Conservation (phyloP, 2,888 invertebrate species). For the Ichneumoninae sp. region DNA sequence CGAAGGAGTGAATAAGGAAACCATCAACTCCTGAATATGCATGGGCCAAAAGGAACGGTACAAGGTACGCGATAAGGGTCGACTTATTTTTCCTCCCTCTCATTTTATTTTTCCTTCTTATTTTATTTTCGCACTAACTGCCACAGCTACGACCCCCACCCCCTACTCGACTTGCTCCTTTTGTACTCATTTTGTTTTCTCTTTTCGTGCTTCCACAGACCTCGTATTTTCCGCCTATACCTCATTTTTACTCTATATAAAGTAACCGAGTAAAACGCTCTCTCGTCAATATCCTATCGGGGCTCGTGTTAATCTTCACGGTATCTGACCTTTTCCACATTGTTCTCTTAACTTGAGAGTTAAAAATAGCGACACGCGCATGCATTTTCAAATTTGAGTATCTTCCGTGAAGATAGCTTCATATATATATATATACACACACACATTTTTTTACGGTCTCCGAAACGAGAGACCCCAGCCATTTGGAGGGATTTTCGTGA, state of each 20-base stretch:
- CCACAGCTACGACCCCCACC: slow-evolving; percentile 71
- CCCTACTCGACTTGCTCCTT: not conserved
- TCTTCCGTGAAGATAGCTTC: too few species aligned
- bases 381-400: too few species aligned
- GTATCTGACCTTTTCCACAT: not conserved
- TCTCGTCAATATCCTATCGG: not conserved
- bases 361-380: too few species aligned
- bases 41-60: slow-evolving; percentile 82
- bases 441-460: slow-evolving; percentile 66
- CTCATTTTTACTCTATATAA: slow-evolving; percentile 36
- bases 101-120: slow-evolving; percentile 80
- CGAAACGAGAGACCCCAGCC: slow-evolving; percentile 43
- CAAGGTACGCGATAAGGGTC: slow-evolving; percentile 82
- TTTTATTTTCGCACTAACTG: slow-evolving; percentile 83
- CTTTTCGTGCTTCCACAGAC: not conserved
- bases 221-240: not conserved
- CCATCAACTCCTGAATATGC: slow-evolving; percentile 81
- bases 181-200: slow-evolving; percentile 16
- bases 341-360: not conserved
- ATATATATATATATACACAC: too few species aligned
- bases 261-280: slow-evolving; percentile 1
- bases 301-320: not conserved
- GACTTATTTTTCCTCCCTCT: slow-evolving; percentile 83
- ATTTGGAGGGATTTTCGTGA: slow-evolving; percentile 62
- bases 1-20: slow-evolving; percentile 68